Base-by-base conservation (phyloP, 2,113 vertebrate genomes). In the Puffinus mauretanicus region DNA sequence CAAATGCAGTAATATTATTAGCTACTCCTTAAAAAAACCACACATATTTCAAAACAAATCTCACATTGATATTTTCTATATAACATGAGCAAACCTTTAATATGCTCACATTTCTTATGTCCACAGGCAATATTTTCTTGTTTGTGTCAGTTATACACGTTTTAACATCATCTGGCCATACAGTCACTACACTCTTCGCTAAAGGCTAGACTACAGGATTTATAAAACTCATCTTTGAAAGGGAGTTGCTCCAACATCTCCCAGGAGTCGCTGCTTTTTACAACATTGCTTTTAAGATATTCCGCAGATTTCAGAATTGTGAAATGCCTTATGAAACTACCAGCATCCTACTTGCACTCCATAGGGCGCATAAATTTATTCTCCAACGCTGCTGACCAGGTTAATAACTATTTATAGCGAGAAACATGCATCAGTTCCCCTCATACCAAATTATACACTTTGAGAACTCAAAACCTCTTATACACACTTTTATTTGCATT, bases 31-130 rank as follows among this genome's bases (percentile, higher is more conserved):
- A 66, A 77, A 76, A 88, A 82, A 82, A 25, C 3, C 52, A 90
- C n/a, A 24, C 36, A 9, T n/a, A 87, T 86, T 95, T 95, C 94
- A 91, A 94, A 95, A 95, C 93, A 95, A 95, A 94, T 80, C 82
- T 91, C 89, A 82, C 84, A 36, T 2, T 36, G 87, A 1, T 90
- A 86, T 88, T 95, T 97, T 82, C 82, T 75, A 62, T 3, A n/a
- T 27, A 88, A 80, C 51, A 91, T 1, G 30, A 97, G 77, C 46
- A 88, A 94, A 71, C 54, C 66, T 93, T 60, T 72, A 80, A 64
- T 40, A 78, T 15, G 70, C 58, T 90, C 87, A 29, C 46, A 51
- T 66, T 91, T 95, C 84, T 82, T 73, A 80, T 4, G 1, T 82
- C 91, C 82, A 93, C 24, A 29, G 90, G 95, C 93, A 93, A 9